Percentiles rank a stretch among this genome's conserved stretches.
Conservation (phyloP, 2,888 invertebrate species). For the Pammene aurita region DNA sequence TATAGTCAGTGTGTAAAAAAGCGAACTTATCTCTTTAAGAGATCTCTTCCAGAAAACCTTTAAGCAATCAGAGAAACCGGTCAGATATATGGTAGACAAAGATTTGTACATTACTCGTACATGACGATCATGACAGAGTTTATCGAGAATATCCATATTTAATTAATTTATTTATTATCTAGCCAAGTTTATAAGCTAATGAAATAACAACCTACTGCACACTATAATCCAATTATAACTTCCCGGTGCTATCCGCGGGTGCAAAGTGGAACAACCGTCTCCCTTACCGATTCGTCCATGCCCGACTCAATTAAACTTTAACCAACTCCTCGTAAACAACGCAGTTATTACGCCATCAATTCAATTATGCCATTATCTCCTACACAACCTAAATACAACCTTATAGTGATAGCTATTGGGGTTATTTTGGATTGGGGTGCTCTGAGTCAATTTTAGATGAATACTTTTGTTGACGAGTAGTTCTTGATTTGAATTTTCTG, state of each 20-base stretch:
- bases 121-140: too few species aligned
- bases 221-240: not conserved
- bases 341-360: conserved; percentile 64
- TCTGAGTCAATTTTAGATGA: conserved; percentile 64
- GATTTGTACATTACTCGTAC: too few species aligned
- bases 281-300: conserved; percentile 45
- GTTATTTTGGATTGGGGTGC: conserved; percentile 42
- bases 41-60: too few species aligned
- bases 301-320: conserved; percentile 81
- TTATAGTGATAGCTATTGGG: conserved; percentile 47
- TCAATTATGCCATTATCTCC: conserved; percentile 36
- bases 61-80: too few species aligned
- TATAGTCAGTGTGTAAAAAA: too few species aligned
- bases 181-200: not conserved
- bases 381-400: conserved; percentile 51
- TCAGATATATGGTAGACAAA: too few species aligned
- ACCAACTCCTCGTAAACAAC: conserved; percentile 79
- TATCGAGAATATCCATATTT: too few species aligned
- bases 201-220: not conserved
- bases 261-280: conserved; percentile 17
- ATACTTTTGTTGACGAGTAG: conserved; percentile 62
- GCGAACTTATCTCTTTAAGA: too few species aligned
- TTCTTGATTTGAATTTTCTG: conserved; percentile 45
- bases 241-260: not conserved
- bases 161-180: too few species aligned